These are phyloP conservation scores for Triplophysa bombifrons DNA, from an alignment of 2,797 vertebrate genomes.

Conservation along the genomic window DNA sequence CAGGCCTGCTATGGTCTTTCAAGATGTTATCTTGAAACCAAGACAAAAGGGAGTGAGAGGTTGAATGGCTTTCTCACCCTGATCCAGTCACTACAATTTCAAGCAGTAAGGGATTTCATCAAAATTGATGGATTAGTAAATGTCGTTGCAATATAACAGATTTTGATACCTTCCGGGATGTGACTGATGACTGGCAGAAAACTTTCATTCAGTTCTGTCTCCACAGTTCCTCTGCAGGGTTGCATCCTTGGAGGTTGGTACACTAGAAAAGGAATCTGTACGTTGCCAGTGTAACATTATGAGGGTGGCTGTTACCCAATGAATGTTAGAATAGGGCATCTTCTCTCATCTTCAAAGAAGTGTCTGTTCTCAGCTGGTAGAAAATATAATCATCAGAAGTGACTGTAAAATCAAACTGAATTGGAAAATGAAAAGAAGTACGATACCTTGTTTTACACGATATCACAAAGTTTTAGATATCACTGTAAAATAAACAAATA, in stretches of 20 bases:
- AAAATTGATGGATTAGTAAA: conserved; percentile 38
- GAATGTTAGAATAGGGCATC: background rate
- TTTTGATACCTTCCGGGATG: conserved; percentile 27
- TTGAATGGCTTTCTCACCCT: too few relatives aligned
- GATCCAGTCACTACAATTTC: too few relatives aligned
- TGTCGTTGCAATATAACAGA: conserved; percentile 19
- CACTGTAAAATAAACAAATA: background rate
- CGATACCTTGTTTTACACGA: background rate
- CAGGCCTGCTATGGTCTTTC: too few relatives aligned
- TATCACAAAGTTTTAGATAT: conserved; percentile 1
- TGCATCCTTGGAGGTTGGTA: background rate
- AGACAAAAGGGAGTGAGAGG: too few relatives aligned
- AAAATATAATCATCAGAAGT: conserved; percentile 11
- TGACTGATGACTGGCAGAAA: conserved; percentile 18
- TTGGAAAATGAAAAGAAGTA: conserved; percentile 1
- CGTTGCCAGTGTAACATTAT: background rate
- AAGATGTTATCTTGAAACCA: too few relatives aligned
- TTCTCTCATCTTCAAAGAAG: background rate
- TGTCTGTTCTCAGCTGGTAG: conserved; percentile 9
- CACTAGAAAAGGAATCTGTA: background rate
- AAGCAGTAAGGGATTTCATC: background rate
- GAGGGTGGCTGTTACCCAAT: background rate
- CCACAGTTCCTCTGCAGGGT: conserved; percentile 5
- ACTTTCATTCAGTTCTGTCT: background rate
- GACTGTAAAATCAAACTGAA: conserved; percentile 11